phyloP scores from a whole-genome alignment of 2,888 invertebrate genomes.

The Entomobrya proxima region DNA sequence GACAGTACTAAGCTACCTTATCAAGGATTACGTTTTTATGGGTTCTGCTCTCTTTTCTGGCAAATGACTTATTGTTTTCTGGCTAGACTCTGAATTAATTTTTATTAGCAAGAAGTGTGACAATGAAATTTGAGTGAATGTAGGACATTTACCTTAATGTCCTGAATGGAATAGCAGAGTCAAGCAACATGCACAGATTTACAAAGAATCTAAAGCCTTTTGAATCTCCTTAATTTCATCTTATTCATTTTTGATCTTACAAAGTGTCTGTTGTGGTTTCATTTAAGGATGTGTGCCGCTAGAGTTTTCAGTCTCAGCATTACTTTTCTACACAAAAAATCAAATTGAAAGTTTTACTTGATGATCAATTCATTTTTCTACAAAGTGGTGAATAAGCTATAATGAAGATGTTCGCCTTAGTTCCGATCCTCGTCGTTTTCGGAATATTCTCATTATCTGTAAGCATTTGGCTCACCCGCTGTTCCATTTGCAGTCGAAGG shows the following conservation, averaged over 20 bases:
- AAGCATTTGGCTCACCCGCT: conserved; percentile 68
- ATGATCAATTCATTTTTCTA: background rate
- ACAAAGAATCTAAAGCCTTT: too few relatives aligned
- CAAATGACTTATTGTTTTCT: conserved; percentile 33
- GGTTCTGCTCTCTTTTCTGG: background rate
- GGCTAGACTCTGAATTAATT: conserved; percentile 2
- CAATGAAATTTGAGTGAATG: conserved; percentile 32
- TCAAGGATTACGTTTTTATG: background rate
- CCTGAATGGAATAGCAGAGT: conserved; percentile 6
- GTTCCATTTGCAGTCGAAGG: conserved; percentile 51
- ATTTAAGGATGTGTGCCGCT: background rate
- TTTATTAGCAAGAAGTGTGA: conserved; percentile 32
- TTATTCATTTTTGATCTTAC: background rate
- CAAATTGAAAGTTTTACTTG: background rate
- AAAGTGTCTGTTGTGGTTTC: background rate
- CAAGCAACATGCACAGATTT: background rate
- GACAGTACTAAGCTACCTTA: too few relatives aligned
- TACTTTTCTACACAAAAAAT: background rate
- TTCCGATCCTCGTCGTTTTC: conserved; percentile 69
- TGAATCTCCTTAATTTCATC: too few relatives aligned
- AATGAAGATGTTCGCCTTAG: conserved; percentile 68
- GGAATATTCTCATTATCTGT: conserved; percentile 70
- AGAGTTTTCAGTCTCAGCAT: background rate
- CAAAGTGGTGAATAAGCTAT: background rate
- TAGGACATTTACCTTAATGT: conserved; percentile 37